Percentiles rank a stretch among this genome's conserved stretches.
Evolutionary conservation across 2,113 vertebrate species (phyloP).

Genomic region (Peromyscus leucopus): DNA sequence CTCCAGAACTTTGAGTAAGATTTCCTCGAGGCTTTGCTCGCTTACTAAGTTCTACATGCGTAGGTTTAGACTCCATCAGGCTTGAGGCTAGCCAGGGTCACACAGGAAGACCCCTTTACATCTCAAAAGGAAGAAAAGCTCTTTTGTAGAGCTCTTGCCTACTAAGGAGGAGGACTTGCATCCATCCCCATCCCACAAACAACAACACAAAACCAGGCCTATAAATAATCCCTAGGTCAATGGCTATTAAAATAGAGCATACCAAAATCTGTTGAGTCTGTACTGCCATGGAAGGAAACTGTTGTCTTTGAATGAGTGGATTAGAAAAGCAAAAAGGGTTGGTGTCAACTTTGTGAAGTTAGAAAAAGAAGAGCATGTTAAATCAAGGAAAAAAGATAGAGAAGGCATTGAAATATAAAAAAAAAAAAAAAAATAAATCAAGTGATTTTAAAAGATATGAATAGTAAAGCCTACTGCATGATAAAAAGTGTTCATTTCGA

Average conservation of each 20-base stretch:
- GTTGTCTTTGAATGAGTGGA: background rate
- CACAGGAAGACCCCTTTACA: background rate
- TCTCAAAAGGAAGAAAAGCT: background rate
- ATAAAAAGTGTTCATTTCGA: too few relatives aligned
- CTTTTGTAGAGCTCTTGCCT: background rate
- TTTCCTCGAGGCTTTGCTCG: background rate
- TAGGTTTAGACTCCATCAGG: background rate
- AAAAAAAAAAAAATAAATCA: too few relatives aligned
- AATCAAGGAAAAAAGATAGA: slow-evolving; percentile 46
- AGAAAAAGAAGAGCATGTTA: background rate
- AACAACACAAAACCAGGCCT: background rate
- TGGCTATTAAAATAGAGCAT: slow-evolving; percentile 29
- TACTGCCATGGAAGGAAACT: background rate
- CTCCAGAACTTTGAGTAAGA: background rate
- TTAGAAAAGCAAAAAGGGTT: background rate
- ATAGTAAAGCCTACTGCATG: too few relatives aligned
- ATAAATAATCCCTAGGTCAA: slow-evolving; percentile 38
- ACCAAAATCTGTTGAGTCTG: background rate
- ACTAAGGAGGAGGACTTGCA: background rate
- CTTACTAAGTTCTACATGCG: background rate
- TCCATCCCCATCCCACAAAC: background rate
- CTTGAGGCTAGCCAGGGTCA: background rate
- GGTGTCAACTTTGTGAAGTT: slow-evolving; percentile 7
- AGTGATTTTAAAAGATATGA: too few relatives aligned
- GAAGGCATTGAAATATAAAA: too few relatives aligned